Evolutionary conservation across 2,113 vertebrate genomes (phyloP).

Genomic region (Centrocercus urophasianus): DNA sequence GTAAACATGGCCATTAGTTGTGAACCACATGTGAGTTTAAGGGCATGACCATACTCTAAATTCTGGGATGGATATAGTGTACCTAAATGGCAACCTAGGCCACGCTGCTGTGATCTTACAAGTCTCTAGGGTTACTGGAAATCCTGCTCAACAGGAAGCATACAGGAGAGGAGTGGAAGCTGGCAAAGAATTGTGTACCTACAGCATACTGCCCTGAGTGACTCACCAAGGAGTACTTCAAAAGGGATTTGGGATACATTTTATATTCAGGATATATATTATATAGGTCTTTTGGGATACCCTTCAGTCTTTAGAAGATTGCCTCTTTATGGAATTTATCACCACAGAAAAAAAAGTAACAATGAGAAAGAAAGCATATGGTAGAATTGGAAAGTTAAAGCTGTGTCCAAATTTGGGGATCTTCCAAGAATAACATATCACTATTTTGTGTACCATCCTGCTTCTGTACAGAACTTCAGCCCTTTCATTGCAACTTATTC

Average conservation of each 20-base stretch:
- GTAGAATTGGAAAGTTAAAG: not conserved
- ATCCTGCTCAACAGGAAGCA: not conserved
- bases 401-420: not conserved
- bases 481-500: not conserved
- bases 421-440: not conserved
- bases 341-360: not conserved
- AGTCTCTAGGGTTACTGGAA: not conserved
- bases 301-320: not conserved
- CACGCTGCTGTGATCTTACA: not conserved
- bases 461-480: not conserved
- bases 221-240: not conserved
- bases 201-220: not conserved
- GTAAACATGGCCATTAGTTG: not conserved
- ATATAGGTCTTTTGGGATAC: not conserved
- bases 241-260: not conserved
- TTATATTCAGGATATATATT: not conserved
- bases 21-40: not conserved
- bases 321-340: not conserved
- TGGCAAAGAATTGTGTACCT: not conserved
- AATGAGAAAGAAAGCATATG: not conserved
- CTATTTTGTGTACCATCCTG: not conserved
- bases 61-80: not conserved
- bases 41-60: not conserved
- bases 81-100: not conserved
- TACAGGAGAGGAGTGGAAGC: not conserved